These are phyloP conservation scores for Cardinalis cardinalis DNA, from an alignment of 2,113 vertebrate genomes.

Conservation along the genomic window DNA sequence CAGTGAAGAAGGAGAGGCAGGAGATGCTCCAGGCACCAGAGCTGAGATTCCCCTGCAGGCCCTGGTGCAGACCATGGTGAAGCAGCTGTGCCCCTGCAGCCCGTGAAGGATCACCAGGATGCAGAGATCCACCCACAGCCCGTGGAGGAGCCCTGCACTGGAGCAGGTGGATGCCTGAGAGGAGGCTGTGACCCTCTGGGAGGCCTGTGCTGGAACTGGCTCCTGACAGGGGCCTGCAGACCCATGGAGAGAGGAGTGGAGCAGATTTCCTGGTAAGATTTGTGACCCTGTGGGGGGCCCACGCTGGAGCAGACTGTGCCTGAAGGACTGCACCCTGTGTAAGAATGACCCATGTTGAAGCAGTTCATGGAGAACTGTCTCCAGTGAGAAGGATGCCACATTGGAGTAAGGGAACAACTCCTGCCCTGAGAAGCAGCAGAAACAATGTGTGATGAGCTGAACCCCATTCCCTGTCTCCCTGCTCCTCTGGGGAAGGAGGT, in stretches of 20 bases:
- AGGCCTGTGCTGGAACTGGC: too few species aligned
- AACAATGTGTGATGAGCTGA: rapidly evolving
- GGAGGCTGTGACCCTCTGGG: not conserved
- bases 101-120: rapidly evolving
- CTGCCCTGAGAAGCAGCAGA: not conserved
- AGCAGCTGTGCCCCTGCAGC: not conserved
- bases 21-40: rapidly evolving
- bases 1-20: not conserved
- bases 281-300: not conserved
- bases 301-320: rapidly evolving
- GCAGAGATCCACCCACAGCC: not conserved
- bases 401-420: not conserved
- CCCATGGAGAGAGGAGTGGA: not conserved
- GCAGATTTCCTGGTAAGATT: not conserved
- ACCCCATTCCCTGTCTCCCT: not conserved
- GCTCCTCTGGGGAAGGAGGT: not conserved
- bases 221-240: not conserved
- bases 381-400: not conserved
- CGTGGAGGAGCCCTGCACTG: rapidly evolving
- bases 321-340: not conserved
- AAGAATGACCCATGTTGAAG: not conserved
- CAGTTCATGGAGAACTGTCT: not conserved
- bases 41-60: not conserved
- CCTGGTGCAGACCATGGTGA: rapidly evolving
- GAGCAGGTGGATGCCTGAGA: not conserved